A percentile compares a stretch with the other conserved stretches of the same genome.
These are phyloP conservation scores for Nilaparvata lugens DNA, from an alignment of 1,140 invertebrate species.

Conservation along the genomic window DNA sequence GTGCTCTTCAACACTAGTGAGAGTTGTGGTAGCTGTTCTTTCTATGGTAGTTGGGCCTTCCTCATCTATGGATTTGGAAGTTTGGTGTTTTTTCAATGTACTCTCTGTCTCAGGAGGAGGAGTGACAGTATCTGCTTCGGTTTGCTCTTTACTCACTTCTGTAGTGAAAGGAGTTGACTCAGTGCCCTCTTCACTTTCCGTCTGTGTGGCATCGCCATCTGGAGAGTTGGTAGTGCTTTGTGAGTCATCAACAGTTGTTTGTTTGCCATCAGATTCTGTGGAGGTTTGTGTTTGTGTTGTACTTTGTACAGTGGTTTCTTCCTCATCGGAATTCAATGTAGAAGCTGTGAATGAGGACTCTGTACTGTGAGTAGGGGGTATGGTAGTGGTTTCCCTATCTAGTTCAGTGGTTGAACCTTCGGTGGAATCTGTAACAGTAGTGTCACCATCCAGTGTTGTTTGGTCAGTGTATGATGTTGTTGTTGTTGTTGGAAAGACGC, in stretches of 20 bases:
- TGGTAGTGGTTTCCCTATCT: too few species aligned
- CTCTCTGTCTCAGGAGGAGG: background rate
- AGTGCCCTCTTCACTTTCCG: background rate
- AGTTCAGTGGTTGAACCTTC: slow-evolving; percentile 23
- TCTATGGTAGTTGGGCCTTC: background rate
- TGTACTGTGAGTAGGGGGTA: too few species aligned
- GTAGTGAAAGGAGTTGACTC: too few species aligned
- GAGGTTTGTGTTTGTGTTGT: slow-evolving; percentile 17
- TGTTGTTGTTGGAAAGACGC: slow-evolving; percentile 23
- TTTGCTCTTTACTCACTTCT: background rate
- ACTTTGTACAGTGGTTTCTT: background rate
- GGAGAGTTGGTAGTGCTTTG: background rate
- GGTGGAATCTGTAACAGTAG: background rate
- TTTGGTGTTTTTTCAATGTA: slow-evolving; percentile 4
- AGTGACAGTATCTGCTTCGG: slow-evolving; percentile 2
- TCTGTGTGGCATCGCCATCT: background rate
- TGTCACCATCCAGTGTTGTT: background rate
- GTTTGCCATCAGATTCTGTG: background rate
- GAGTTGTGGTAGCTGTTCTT: background rate
- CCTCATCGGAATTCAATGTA: too few species aligned
- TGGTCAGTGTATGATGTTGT: slow-evolving; percentile 12
- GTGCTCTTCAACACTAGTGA: background rate
- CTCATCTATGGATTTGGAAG: background rate
- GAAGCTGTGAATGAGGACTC: too few species aligned
- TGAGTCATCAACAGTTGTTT: background rate